Base-by-base conservation (phyloP, 2,888 invertebrate genomes). In the Criorhina ranunculi region DNA sequence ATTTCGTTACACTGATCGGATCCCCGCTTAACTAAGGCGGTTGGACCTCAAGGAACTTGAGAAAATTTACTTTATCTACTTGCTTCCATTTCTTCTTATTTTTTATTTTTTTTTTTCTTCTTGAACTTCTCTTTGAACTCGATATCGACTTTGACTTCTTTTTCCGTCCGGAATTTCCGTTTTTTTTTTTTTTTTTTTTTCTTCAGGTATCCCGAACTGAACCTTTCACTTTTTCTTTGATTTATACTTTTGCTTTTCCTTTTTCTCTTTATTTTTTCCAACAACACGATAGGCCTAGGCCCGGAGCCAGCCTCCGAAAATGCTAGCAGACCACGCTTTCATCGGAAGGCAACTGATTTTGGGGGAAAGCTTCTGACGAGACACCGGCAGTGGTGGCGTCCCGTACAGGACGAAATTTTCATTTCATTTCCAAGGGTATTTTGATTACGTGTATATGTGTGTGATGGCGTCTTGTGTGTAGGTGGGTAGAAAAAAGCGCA, bases 271-370 rank as follows among this genome's bases (percentile, higher is more conserved):
- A 37, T 17, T 9, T 35, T 66, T 37, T 66, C 31, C 51, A 53
- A 51, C 33, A 64, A 59, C 19, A 55, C 29, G 37, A 49, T 33
- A n/a, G 49, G 33, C 29, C 60, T 49, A 49, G 62, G 60, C 29
- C 46, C 57, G 59, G 51, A 51, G 73, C 46, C 67, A 83, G 57
- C 73, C 67, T 83, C 83, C 83, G 83, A 57, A 69, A 78, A 69
- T 69, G 67, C 44, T 57, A 49, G 62, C 57, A 73, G 67, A 69
- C 83, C 57, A 78, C 73, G 55, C 83, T 83, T 83, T 62, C 67
- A 73, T 78, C 83, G 78, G 73, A 83, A 83, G 78, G 78, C 78
- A 73, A 83, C 83, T 83, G 83, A 83, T 83, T 69, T 55, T 31
- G 60, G 49, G 55, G 51, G 40, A 78, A 73, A 83, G 83, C 78